Base-by-base conservation (phyloP, 2,113 vertebrate genomes). In the Galeopterus variegatus region DNA sequence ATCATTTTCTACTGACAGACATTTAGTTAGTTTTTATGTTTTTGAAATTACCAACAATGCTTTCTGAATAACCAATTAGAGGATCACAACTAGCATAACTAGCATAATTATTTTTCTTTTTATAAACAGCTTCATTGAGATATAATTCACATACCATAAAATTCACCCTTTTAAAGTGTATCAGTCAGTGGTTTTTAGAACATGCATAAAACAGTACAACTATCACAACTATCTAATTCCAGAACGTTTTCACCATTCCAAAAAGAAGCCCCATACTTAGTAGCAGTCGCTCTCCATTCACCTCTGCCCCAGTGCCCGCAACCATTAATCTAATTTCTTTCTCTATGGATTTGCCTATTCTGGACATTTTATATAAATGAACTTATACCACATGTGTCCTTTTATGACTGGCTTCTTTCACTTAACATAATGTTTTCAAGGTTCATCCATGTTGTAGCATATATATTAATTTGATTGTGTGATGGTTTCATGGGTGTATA, bases 361-460 rank as follows among this genome's bases (percentile, higher is more conserved):
- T 67, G 19, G 36, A 50, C 33, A 92, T 72, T 88, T 84, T 36
- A 84, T 56, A 73, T 69, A 75, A 91, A 67, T 33, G 12, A 41
- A 72, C 12, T 90, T 69, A 86, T 56, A 76, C 1, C 41, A 13
- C 52, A 41, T 15, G 19, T 90, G 52, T 48, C 48, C 24, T 69
- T 83, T 72, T 93, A 50, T 86, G 52, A 86, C 23, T 73, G 56
- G 24, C 26, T 94, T 95, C 48, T 92, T 96, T 95, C 56, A 88
- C 12, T 84, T 45, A 92, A 33, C 26, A 82, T 41, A 65, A 52
- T 80, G 56, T 90, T 95, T 80, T 80, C 85, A 67, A 93, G 58
- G 41, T 60, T 95, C 69, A 69, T 41, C 45, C 41, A 81, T 82
- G 33, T 60, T 73, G 18, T 36, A 76, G 26, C n/a, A 90, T 48